phyloP scores from a whole-genome alignment of 2,888 invertebrate species.

The Heteromurus nitidus region DNA sequence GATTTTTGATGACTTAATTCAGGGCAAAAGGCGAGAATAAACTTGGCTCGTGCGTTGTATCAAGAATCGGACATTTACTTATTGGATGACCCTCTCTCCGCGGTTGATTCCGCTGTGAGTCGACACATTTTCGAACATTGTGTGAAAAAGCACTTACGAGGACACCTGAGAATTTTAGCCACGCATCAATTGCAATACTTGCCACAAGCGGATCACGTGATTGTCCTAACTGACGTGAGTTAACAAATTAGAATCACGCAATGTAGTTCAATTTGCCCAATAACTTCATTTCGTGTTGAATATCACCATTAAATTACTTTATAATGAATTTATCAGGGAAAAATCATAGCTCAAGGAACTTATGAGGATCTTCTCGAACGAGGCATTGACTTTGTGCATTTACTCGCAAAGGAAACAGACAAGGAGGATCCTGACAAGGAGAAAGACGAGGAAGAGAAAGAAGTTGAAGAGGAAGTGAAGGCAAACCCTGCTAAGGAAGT shows the following conservation, averaged over 20 bases:
- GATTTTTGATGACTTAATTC: background rate
- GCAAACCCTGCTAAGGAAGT: constrained; percentile 31
- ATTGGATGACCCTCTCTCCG: constrained; percentile 85
- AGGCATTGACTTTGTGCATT: constrained; percentile 74
- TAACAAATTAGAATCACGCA: background rate
- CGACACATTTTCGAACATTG: constrained; percentile 91
- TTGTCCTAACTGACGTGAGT: constrained; percentile 67
- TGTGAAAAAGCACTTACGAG: constrained; percentile 81
- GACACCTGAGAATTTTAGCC: constrained; percentile 85
- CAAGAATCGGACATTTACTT: constrained; percentile 88
- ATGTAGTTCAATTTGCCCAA: background rate
- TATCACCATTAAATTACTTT: background rate
- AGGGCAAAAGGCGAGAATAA: constrained; percentile 77
- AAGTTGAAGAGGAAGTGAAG: constrained; percentile 15
- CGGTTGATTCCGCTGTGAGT: constrained; percentile 88
- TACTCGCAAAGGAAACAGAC: constrained; percentile 73
- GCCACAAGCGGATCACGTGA: constrained; percentile 71
- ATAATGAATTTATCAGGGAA: constrained; percentile 75
- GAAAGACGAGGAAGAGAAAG: constrained; percentile 68
- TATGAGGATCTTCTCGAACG: constrained; percentile 78
- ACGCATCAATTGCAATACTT: constrained; percentile 78
- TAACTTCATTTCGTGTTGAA: background rate
- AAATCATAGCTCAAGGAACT: constrained; percentile 80
- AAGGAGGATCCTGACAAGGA: constrained; percentile 32
- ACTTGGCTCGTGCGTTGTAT: constrained; percentile 82